These are phyloP conservation scores for Plagodis dolabraria DNA, from an alignment of 2,888 invertebrate genomes.

Conservation along the genomic window DNA sequence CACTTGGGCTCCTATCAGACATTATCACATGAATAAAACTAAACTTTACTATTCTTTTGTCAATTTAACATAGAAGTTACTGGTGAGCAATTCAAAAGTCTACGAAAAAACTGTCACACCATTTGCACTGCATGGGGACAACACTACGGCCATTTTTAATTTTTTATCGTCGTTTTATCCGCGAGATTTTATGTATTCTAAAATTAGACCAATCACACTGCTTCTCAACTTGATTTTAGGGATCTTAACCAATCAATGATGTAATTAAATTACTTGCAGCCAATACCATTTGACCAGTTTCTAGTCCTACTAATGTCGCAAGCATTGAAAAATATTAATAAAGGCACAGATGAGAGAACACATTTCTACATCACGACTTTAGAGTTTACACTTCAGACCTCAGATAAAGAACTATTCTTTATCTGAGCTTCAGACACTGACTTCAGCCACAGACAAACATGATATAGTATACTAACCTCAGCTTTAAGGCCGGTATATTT, in stretches of 20 bases:
- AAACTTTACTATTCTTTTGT: constrained; percentile 38
- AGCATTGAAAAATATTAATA: constrained; percentile 5
- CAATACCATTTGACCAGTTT: background rate
- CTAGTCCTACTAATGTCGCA: background rate
- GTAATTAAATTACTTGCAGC: background rate
- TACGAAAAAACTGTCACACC: constrained; percentile 59
- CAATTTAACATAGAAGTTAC: constrained; percentile 38
- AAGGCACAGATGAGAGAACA: too few species aligned
- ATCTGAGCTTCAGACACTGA: too few species aligned
- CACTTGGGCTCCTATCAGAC: constrained; percentile 83
- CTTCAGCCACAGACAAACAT: too few species aligned
- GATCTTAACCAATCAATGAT: constrained; percentile 39
- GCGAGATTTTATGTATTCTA: constrained; percentile 60
- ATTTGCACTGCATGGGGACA: constrained; percentile 65
- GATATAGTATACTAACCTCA: too few species aligned
- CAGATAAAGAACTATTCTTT: too few species aligned
- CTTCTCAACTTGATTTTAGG: constrained; percentile 30
- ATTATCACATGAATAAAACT: constrained; percentile 54
- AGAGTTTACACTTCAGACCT: too few species aligned
- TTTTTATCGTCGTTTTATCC: constrained; percentile 66
- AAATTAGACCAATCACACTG: constrained; percentile 50
- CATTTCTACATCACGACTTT: too few species aligned
- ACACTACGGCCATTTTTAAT: constrained; percentile 78
- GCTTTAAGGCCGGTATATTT: too few species aligned
- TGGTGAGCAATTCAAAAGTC: constrained; percentile 49